Base-by-base conservation (phyloP, 2,797 vertebrate genomes). In the Mormyrus proboscirostris region DNA sequence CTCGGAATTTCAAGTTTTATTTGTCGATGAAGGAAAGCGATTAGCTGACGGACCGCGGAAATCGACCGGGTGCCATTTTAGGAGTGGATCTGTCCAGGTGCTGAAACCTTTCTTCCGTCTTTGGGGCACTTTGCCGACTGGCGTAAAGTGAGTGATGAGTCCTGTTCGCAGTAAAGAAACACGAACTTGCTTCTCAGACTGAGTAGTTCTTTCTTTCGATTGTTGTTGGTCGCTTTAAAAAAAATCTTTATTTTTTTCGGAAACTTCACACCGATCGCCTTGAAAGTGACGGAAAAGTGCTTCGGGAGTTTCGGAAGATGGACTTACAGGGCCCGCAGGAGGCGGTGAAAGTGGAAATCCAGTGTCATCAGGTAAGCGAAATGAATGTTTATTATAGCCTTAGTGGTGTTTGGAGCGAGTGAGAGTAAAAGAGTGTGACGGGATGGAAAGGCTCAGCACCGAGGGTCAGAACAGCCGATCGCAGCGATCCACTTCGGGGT, bases 71-170 rank as follows among this genome's bases (percentile, higher is more conserved):
- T 86, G 91, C 76, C 62, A 86, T 89, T 4, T 76, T 92, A 14
- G 90, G 88, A 92, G 91, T 92, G 91, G 89, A 92, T 59, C 90
- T 73, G 87, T 22, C 83, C 88, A 89, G 87, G 89, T 33, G 91
- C 88, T 22, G 93, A 89, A 91, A 89, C 91, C 90, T 93, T 92
- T 92, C 51, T 51, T 91, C 88, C 89, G 89, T 92, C 91, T 96
- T 95, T 94, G 91, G 92, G 94, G 92, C 95, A 96, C 95, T 96
- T 97, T 96, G 93, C 90, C 93, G 92, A 93, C 94, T 94, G 96
- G 96, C 96, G 97, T 95, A 96, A 97, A 97, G 97, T 97, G 96
- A 93, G 97, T 97, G 96, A 97, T 96, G 96, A 97, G 97, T 97
- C 96, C 95, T 91, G 94, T 95, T 93, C 94, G 94, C 94, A 93